Conservation (phyloP, 2,113 vertebrate species). For the Dendrocopos noguchii region DNA sequence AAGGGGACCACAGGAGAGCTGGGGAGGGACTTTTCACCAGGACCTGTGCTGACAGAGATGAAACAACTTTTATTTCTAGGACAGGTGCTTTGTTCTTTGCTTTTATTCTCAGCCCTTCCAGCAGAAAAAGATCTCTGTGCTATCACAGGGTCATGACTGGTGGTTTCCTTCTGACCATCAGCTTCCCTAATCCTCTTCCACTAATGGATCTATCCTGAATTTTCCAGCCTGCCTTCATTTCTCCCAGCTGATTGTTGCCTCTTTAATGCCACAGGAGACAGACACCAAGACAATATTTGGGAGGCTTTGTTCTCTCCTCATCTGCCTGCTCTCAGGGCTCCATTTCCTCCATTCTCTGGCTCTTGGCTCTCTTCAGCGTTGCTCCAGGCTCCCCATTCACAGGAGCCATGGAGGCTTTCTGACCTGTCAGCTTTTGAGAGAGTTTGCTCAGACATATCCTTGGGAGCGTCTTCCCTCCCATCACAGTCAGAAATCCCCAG, state of each 20-base stretch:
- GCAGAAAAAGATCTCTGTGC: background rate
- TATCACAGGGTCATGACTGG: background rate
- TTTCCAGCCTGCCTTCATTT: background rate
- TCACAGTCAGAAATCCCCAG: slow-evolving; percentile 16
- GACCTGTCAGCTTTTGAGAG: slow-evolving; percentile 40
- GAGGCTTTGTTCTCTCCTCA: slow-evolving; percentile 30
- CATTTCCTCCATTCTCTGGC: background rate
- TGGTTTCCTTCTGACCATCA: background rate
- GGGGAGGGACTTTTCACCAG: no score
- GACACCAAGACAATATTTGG: background rate
- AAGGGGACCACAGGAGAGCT: no score
- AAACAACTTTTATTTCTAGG: background rate
- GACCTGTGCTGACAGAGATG: background rate
- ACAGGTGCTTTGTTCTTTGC: background rate
- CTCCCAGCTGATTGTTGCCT: background rate
- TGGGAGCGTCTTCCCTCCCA: slow-evolving; percentile 32
- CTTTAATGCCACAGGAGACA: background rate
- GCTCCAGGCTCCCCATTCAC: slow-evolving; percentile 9
- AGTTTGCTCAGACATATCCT: slow-evolving; percentile 35
- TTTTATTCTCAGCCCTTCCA: background rate
- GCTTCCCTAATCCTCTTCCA: background rate
- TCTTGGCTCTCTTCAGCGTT: background rate
- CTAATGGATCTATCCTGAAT: background rate
- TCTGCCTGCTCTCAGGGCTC: background rate
- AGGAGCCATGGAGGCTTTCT: background rate